Evolutionary conservation across 2,797 vertebrate species (phyloP).

Genomic region (Aeoliscus strigatus): DNA sequence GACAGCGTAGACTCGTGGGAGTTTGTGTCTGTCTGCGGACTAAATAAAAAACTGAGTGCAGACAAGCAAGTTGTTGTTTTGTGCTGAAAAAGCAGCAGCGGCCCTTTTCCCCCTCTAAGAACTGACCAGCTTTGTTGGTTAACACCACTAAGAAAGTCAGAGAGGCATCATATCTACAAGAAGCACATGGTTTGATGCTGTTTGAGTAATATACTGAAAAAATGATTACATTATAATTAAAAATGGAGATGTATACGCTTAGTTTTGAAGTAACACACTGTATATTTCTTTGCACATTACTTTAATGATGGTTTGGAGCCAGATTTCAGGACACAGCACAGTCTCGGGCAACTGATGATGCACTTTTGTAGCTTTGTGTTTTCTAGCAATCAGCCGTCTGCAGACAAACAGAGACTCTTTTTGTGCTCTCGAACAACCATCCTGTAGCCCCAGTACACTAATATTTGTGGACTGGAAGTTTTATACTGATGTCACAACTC

Average conservation of each 20-base stretch:
- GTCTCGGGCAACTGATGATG: neutral
- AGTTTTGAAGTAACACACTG: no score
- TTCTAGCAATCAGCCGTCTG: constrained; percentile 34
- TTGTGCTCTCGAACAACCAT: no score
- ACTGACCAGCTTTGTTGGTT: constrained; percentile 13
- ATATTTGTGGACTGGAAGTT: no score
- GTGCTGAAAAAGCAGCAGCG: constrained; percentile 41
- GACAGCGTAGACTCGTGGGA: constrained; percentile 9
- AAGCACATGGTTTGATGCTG: constrained; percentile 1
- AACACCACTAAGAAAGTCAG: no score
- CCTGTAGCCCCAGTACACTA: no score
- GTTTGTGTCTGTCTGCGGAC: neutral
- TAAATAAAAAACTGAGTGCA: neutral
- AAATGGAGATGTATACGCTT: no score
- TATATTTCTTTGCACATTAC: no score
- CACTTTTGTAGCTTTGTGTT: constrained; percentile 18
- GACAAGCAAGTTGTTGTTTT: constrained; percentile 23
- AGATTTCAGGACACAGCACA: no score
- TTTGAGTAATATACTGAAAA: neutral
- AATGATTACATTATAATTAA: no score
- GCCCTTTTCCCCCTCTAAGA: constrained; percentile 18
- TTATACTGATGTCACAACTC: no score
- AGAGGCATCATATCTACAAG: constrained; percentile 1
- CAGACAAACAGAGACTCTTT: constrained; percentile 22
- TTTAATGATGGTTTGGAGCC: no score